Conservation (phyloP, 1,140 invertebrate species). For the Diabrotica undecimpunctata region DNA sequence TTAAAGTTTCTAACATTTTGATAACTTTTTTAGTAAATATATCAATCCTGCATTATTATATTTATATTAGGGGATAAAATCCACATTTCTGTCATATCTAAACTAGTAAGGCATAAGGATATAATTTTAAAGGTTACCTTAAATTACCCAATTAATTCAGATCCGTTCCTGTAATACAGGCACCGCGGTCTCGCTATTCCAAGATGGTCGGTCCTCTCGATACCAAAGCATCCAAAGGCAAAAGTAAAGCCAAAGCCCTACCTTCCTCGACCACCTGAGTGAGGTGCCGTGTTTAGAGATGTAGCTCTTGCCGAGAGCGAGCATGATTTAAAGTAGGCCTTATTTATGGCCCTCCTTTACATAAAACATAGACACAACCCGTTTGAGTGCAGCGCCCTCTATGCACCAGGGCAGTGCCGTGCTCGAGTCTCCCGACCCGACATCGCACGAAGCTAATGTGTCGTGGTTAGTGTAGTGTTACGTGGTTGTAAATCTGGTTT, state of each 20-base stretch:
- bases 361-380: constrained; percentile 44
- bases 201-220: constrained; percentile 7
- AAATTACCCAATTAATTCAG: too few species aligned
- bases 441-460: not conserved
- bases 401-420: constrained; percentile 31
- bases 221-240: constrained; percentile 9
- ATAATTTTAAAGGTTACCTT: too few species aligned
- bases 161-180: constrained; percentile 5
- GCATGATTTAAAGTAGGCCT: constrained; percentile 45
- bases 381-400: constrained; percentile 40
- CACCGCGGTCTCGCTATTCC: constrained; percentile 8
- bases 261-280: constrained; percentile 41
- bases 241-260: constrained; percentile 26
- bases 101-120: too few species aligned
- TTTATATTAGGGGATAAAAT: too few species aligned
- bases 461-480: not conserved
- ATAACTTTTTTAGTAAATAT: too few species aligned
- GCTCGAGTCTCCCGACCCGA: constrained; percentile 6
- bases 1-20: too few species aligned
- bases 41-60: too few species aligned
- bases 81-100: too few species aligned
- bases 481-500: not conserved
- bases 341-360: constrained; percentile 45
- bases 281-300: constrained; percentile 42
- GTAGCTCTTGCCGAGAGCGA: constrained; percentile 40